phyloP scores from a whole-genome alignment of 2,888 invertebrate genomes.

The Mimas tiliae region DNA sequence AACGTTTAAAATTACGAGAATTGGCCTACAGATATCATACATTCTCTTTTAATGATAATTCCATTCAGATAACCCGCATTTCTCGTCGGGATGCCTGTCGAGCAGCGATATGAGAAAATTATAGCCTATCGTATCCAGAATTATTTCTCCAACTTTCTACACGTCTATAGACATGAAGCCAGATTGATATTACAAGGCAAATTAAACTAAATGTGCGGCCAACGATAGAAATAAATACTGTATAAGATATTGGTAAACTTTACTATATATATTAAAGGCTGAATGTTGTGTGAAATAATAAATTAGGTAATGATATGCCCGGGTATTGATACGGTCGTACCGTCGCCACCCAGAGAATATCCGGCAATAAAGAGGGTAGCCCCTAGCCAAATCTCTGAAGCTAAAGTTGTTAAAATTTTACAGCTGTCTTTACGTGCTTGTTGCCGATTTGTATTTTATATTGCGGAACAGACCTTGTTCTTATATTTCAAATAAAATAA shows the following conservation, averaged over 20 bases:
- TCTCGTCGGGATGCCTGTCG: conserved; percentile 16
- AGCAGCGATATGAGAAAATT: conserved; percentile 24
- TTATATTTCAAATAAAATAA: conserved; percentile 12
- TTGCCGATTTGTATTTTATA: conserved; percentile 53
- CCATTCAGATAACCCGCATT: conserved; percentile 21
- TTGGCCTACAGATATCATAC: no score
- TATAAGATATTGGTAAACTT: not conserved
- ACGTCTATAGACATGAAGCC: not conserved
- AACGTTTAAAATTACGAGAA: no score
- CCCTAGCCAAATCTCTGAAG: conserved; percentile 43
- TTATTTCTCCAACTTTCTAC: not conserved
- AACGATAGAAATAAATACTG: not conserved
- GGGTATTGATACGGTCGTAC: conserved; percentile 51
- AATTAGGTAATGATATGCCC: conserved; percentile 46
- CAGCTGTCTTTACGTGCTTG: conserved; percentile 51
- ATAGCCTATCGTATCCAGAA: conserved; percentile 1
- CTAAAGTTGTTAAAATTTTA: conserved; percentile 64
- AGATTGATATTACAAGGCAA: not conserved
- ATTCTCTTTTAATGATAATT: conserved; percentile 23
- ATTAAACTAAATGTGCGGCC: not conserved
- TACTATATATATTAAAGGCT: not conserved
- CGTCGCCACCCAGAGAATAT: conserved; percentile 49
- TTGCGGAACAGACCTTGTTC: conserved; percentile 27
- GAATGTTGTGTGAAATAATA: conserved; percentile 50
- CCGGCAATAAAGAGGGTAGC: conserved; percentile 55